A percentile compares a stretch with the other conserved stretches of the same genome.
Evolutionary conservation across 2,888 invertebrate genomes (phyloP).

Genomic region (Luperina nickerlii): DNA sequence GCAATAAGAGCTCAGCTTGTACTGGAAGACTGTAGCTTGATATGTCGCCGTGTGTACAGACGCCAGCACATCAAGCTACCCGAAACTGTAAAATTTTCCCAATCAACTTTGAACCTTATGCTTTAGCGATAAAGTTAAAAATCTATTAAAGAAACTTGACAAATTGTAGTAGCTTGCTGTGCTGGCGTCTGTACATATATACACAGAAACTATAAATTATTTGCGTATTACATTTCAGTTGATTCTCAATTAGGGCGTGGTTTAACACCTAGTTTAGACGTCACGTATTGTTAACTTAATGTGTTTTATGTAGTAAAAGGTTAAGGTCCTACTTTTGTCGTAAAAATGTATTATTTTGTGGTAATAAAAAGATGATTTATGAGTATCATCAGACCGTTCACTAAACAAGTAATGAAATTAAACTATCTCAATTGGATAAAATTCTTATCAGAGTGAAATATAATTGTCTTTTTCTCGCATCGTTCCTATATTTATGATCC

Average conservation of each 20-base stretch:
- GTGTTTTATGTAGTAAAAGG: constrained; percentile 3
- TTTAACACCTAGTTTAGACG: constrained; percentile 35
- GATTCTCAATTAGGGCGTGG: constrained; percentile 24
- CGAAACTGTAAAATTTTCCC: too few relatives aligned
- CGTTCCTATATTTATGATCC: not conserved
- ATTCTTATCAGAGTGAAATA: not conserved
- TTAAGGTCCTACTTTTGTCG: not conserved
- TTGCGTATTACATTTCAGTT: constrained; percentile 31
- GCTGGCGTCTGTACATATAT: too few relatives aligned
- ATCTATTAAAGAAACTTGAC: too few relatives aligned
- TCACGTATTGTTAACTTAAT: constrained; percentile 28
- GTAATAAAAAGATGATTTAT: too few relatives aligned
- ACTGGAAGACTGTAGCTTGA: not conserved
- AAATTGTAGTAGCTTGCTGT: too few relatives aligned
- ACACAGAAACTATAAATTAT: constrained; percentile 15
- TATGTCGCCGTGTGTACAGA: not conserved
- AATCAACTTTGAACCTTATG: too few relatives aligned
- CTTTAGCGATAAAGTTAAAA: too few relatives aligned
- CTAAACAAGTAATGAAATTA: not conserved
- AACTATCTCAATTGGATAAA: not conserved
- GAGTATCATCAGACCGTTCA: not conserved
- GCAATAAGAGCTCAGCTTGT: not conserved
- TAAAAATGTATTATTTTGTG: not conserved
- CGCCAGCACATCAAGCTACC: too few relatives aligned
- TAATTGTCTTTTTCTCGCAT: not conserved